These are phyloP conservation scores for Branchellion lobata DNA, from an alignment of 2,888 invertebrate species.

Conservation along the genomic window DNA sequence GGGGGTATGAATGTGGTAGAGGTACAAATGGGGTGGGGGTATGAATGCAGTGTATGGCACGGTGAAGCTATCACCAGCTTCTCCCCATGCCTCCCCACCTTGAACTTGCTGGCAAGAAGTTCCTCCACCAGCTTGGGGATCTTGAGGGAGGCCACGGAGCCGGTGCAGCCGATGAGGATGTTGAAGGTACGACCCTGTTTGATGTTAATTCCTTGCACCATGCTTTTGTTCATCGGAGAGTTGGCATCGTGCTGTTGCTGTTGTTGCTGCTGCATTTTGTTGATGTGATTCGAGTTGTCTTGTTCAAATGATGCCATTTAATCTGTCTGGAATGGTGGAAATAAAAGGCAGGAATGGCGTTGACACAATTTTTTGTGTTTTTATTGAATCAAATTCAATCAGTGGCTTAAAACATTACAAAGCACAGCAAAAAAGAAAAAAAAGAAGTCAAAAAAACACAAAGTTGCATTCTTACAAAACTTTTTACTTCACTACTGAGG, in stretches of 20 bases:
- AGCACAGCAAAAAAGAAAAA: no score
- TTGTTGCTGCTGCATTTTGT: slow-evolving; percentile 29
- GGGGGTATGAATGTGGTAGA: no score
- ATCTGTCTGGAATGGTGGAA: not conserved
- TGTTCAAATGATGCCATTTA: slow-evolving; percentile 26
- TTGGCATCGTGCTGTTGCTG: slow-evolving; percentile 15
- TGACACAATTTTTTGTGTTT: not conserved
- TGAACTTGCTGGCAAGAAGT: slow-evolving; percentile 64
- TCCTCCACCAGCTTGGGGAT: slow-evolving; percentile 72
- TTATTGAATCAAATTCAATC: no score
- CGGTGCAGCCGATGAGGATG: slow-evolving; percentile 83
- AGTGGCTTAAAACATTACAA: no score
- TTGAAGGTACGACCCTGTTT: slow-evolving; percentile 48
- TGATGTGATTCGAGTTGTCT: slow-evolving; percentile 34
- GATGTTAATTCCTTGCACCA: slow-evolving; percentile 35
- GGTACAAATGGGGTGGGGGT: no score
- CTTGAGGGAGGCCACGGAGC: slow-evolving; percentile 94
- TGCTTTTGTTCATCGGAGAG: slow-evolving; percentile 30
- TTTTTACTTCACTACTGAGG: no score
- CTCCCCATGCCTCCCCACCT: slow-evolving; percentile 45
- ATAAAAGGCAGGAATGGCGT: not conserved
- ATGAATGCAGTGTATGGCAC: no score
- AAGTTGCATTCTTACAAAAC: no score
- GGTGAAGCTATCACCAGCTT: no score
- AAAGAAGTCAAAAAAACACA: no score